Percentiles rank a stretch among this genome's conserved stretches.
Conservation (phyloP, 1,140 invertebrate species). For the Calosoma granatense region DNA sequence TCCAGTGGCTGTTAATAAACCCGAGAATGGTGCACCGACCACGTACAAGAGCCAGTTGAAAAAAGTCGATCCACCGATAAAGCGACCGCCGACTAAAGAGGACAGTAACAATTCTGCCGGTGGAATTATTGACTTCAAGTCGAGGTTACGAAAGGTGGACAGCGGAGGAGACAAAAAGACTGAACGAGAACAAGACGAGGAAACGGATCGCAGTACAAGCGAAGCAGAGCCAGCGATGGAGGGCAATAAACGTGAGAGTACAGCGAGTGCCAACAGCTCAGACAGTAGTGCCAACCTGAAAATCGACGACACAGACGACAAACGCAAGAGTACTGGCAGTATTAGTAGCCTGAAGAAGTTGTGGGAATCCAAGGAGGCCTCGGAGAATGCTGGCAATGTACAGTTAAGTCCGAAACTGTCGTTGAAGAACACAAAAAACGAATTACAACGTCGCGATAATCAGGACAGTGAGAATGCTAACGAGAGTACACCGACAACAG, state of each 20-base stretch:
- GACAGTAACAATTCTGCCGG: constrained; percentile 38
- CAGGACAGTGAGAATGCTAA: constrained; percentile 27
- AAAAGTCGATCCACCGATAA: constrained; percentile 40
- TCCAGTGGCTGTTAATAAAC: background rate
- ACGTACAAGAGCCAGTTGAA: constrained; percentile 54
- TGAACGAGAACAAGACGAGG: constrained; percentile 37
- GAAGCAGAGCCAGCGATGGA: constrained; percentile 33
- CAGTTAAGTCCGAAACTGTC: constrained; percentile 54
- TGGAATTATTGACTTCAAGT: constrained; percentile 75
- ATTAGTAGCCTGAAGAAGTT: constrained; percentile 87
- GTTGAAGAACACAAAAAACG: constrained; percentile 35
- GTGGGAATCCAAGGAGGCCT: constrained; percentile 69
- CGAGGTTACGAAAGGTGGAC: constrained; percentile 72
- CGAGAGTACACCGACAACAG: constrained; percentile 21
- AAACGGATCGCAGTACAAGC: background rate
- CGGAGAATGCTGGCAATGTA: constrained; percentile 23
- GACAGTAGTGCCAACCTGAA: constrained; percentile 28
- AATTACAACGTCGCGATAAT: constrained; percentile 19
- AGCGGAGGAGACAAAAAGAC: constrained; percentile 36
- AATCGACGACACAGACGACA: constrained; percentile 65
- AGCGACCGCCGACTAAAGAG: constrained; percentile 32
- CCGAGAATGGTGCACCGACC: constrained; percentile 22
- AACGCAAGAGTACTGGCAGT: constrained; percentile 83
- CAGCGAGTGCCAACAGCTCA: constrained; percentile 26
- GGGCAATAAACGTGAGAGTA: constrained; percentile 32